These are phyloP conservation scores for Grammomys dolichurus DNA, from an alignment of 2,113 vertebrate genomes.

Conservation along the genomic window DNA sequence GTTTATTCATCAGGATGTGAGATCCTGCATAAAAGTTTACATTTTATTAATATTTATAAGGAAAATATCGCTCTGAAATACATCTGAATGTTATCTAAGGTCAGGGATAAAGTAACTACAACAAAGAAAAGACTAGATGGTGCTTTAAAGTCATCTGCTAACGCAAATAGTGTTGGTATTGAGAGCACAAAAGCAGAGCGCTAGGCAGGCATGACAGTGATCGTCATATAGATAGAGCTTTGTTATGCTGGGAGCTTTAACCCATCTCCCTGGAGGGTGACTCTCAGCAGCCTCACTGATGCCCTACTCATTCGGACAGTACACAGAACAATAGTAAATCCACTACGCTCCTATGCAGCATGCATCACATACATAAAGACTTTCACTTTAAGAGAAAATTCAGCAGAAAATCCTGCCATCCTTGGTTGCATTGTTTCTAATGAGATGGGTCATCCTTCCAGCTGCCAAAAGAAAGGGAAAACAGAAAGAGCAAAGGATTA, in stretches of 20 bases:
- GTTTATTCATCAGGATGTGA: not conserved
- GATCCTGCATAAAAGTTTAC: not conserved
- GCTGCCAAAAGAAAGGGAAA: not conserved
- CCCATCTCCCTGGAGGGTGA: not conserved
- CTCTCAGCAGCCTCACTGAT: too few relatives aligned
- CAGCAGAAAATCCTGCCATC: not conserved
- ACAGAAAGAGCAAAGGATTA: not conserved
- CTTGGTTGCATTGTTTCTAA: not conserved
- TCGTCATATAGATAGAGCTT: not conserved
- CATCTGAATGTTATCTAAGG: not conserved
- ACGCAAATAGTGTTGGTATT: not conserved
- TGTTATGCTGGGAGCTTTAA: not conserved
- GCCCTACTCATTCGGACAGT: not conserved
- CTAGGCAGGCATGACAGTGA: not conserved
- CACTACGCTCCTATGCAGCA: not conserved
- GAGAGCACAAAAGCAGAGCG: not conserved
- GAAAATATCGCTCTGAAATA: not conserved
- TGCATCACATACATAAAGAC: not conserved
- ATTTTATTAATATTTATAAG: not conserved
- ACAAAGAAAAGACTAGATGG: not conserved
- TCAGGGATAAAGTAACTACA: not conserved
- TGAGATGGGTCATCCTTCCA: not conserved
- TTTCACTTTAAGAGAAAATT: constrained; percentile 31
- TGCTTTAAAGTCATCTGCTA: not conserved
- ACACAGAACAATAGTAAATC: not conserved